Evolutionary conservation across 2,113 vertebrate species (phyloP), one percentile per base, ranked within the genome.

Genomic region (Platichthys stellatus): DNA sequence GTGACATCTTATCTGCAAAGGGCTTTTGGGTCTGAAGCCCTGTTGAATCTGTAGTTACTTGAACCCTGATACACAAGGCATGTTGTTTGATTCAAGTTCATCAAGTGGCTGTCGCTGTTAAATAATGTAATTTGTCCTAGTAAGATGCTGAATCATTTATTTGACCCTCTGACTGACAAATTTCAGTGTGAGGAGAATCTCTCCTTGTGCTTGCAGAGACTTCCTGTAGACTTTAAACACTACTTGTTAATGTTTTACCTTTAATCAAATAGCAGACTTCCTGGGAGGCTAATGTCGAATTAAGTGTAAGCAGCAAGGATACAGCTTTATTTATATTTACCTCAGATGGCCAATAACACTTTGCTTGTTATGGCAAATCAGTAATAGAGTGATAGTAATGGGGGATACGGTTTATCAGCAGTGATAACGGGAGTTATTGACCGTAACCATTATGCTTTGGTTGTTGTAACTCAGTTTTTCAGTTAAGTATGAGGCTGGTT

Each of bases 211-310:
- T 68, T 74, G n/a, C 54, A 65, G 26, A 31, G 68, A 90, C 78
- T 85, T 89, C 82, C 81, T 82, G 81, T 87, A 86, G 85, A 93
- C 90, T 93, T 93, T 92, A 89, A 86, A 80, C 86, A 58, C 56
- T 47, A 13, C 73, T 62, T 74, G 93, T 94, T 94, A 95, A 94
- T 94, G 88, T 93, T 94, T 94, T 61, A 94, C 90, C 75, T 74
- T 75, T 85, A 85, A 79, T 91, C 90, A 94, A 93, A 94, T 82
- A 93, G 51, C 6, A 74, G 78, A 67, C 63, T 70, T 69, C 79
- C 79, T 70, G 51, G 65, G 85, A 87, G 72, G 72, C 67, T 60
- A 51, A 81, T 60, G 60, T 69, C 12, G 21, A 63, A 82, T 75
- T 57, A 67, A 76, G 31, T 56, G 51, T 26, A 20, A 61, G 74